Evolutionary conservation across 2,888 invertebrate species (phyloP), one percentile per base, ranked within the genome.

Genomic region (Cantharis rustica): DNA sequence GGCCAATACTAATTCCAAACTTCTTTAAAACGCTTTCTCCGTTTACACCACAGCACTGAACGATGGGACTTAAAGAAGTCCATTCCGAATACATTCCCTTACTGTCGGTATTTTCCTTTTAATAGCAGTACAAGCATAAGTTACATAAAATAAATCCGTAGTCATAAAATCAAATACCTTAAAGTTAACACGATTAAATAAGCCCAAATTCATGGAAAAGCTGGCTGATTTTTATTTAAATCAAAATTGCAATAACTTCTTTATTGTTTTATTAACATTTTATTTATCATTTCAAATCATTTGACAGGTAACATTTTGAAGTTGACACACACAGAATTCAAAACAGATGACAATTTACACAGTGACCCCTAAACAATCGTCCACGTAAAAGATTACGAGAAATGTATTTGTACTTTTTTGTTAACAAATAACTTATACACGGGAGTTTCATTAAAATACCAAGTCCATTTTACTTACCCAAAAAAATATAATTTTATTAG

Each of bases 1-100:
- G 91, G 13, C 96, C 96, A 4, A 95, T 93, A 61, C 89, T 88
- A 23, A 90, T 87, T 1, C 93, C 92, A 84, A 96, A 95, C 80
- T 94, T 95, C 73, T 94, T 93, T 71, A 97, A 89, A 27, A 97
- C 96, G 72, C 94, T 94, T 75, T 91, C 91, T 82, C 93, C 92
- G 47, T 91, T 91, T 79, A 90, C 90, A 64, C 90, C 90, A 81
- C 93, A 93, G 79, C 93, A 93, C 83, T 94, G 93, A 84, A 94
- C 89, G 71, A 89, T 83, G 77, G 89, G 89, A 80, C 92, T 93
- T 85, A 95, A 88, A 73, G 95, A 94, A 81, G 94, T 94, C 95
- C 95, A 95, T 90, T 95, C 95, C 83, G 93, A 93, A 90, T 95
- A 95, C 95, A 95, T 95, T 84, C 93, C 93, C 88, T 91, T 91